Evolutionary conservation across 2,888 invertebrate genomes (phyloP).

Genomic region (Lepeophtheirus nordmannii): DNA sequence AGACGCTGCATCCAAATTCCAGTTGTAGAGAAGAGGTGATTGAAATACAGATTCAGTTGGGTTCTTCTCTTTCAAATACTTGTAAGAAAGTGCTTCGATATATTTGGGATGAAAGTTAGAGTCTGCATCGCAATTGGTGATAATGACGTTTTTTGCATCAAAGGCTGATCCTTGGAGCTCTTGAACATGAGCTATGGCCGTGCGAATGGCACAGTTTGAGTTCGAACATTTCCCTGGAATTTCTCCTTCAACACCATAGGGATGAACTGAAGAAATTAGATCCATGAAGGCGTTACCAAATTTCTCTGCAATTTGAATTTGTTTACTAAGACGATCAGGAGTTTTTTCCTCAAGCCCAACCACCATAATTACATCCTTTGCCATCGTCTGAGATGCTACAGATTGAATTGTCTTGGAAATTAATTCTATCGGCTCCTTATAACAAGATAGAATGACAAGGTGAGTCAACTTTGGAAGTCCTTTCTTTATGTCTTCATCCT

Average conservation of each 20-base stretch:
- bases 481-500: neutral
- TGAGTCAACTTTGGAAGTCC: conserved; percentile 2
- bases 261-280: conserved; percentile 13
- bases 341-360: conserved; percentile 13
- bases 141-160: conserved; percentile 9
- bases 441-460: conserved; percentile 11
- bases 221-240: conserved; percentile 21
- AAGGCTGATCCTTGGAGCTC: neutral
- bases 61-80: conserved; percentile 1
- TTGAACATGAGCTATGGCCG: conserved; percentile 4
- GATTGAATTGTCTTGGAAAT: conserved; percentile 3
- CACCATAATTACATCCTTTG: conserved; percentile 12
- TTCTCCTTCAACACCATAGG: conserved; percentile 9
- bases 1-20: conserved; percentile 6
- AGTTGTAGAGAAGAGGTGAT: conserved; percentile 15
- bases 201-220: conserved; percentile 13
- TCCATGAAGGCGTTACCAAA: conserved; percentile 3
- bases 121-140: conserved; percentile 17
- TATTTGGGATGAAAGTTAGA: conserved; percentile 19
- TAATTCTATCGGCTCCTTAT: conserved; percentile 13
- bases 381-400: conserved; percentile 4
- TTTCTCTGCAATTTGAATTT: neutral
- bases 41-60: conserved; percentile 5
- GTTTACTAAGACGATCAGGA: conserved; percentile 8
- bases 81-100: conserved; percentile 15